Evolutionary conservation across 2,113 vertebrate genomes (phyloP).

Genomic region (Myxocyprinus asiaticus): DNA sequence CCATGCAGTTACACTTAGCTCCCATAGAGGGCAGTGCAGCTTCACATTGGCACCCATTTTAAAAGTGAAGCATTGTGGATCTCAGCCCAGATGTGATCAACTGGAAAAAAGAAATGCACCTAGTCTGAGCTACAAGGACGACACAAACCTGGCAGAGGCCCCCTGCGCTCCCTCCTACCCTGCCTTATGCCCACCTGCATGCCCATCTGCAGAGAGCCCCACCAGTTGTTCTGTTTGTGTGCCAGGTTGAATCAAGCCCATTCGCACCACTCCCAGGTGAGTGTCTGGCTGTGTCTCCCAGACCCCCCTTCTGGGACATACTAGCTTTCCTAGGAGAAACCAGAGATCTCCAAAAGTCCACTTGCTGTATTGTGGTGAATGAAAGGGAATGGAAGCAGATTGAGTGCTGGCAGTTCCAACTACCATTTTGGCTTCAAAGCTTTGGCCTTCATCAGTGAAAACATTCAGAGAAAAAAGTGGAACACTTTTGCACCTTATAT

Average conservation of each 20-base stretch:
- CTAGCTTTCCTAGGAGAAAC: slow-evolving; percentile 29
- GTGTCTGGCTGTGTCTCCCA: slow-evolving; percentile 47
- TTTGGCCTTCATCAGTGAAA: background rate
- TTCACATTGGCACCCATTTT: slow-evolving; percentile 57
- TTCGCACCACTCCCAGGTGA: slow-evolving; percentile 56
- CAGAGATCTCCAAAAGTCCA: slow-evolving; percentile 33
- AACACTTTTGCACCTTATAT: too few species aligned
- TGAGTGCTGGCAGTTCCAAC: slow-evolving; percentile 9
- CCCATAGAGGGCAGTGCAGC: slow-evolving; percentile 71
- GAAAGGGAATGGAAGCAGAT: slow-evolving; percentile 33
- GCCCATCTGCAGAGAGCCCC: slow-evolving; percentile 74
- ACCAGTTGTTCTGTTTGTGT: slow-evolving; percentile 75
- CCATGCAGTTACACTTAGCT: background rate
- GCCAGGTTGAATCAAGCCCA: slow-evolving; percentile 73
- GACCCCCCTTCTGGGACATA: background rate
- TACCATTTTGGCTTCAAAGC: slow-evolving; percentile 10
- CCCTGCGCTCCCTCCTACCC: slow-evolving; percentile 50
- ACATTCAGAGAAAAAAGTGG: too few species aligned
- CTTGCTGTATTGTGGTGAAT: slow-evolving; percentile 30
- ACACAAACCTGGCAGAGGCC: slow-evolving; percentile 73
- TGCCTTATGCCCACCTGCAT: slow-evolving; percentile 73
- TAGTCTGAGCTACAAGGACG: slow-evolving; percentile 60
- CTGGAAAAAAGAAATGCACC: slow-evolving; percentile 52
- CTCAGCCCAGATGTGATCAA: slow-evolving; percentile 69
- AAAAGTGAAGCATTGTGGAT: slow-evolving; percentile 26